Conservation (phyloP, 2,113 vertebrate species). For the Deroptyus accipitrinus region DNA sequence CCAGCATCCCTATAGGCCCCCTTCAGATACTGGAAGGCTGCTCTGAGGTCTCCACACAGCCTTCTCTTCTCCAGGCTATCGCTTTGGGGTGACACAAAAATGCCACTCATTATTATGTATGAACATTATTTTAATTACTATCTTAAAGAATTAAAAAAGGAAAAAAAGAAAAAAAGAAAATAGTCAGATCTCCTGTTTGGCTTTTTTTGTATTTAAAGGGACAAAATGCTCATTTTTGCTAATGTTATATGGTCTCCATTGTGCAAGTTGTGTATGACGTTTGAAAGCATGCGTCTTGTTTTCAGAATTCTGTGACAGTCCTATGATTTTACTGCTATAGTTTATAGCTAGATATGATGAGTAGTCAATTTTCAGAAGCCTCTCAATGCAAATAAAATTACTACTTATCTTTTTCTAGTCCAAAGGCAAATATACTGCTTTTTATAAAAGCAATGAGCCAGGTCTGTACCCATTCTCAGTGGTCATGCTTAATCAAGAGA, state of each 20-base stretch:
- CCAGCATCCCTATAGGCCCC: no score
- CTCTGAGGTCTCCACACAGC: no score
- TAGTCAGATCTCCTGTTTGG: not conserved
- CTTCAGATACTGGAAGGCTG: no score
- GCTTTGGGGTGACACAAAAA: not conserved
- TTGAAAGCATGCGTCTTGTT: no score
- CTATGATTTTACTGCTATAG: not conserved
- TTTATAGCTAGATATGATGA: not conserved
- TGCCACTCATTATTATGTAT: not conserved
- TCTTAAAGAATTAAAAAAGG: not conserved
- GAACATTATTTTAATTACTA: not conserved
- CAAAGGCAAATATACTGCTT: not conserved
- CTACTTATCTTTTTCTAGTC: not conserved
- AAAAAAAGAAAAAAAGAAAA: not conserved
- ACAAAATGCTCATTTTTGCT: not conserved
- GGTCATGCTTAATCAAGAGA: not conserved
- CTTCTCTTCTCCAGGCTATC: not conserved
- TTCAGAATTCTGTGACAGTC: not conserved
- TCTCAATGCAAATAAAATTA: not conserved
- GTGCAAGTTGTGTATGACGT: not conserved
- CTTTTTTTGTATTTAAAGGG: not conserved
- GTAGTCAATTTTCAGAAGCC: not conserved
- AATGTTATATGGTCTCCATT: not conserved
- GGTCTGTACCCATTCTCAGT: not conserved
- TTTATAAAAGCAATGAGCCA: not conserved